A percentile compares a stretch with the other conserved stretches of the same genome.
Evolutionary conservation across 1,140 invertebrate species (phyloP).

Genomic region (Leptinotarsa defecta): DNA sequence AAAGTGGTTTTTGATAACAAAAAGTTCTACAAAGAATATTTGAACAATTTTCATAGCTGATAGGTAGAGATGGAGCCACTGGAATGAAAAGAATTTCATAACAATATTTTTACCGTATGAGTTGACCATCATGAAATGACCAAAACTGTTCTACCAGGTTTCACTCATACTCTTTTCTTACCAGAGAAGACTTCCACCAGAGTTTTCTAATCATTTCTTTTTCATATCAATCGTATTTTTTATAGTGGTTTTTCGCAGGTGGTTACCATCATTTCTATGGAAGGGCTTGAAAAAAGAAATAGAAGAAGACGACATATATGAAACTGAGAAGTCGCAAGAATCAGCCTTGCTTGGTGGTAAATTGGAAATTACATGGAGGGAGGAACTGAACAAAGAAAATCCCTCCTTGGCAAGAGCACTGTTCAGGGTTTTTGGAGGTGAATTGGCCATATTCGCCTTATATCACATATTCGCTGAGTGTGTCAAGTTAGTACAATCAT

Average conservation of each 20-base stretch:
- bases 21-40: too few species aligned
- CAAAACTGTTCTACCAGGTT: too few species aligned
- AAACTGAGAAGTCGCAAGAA: conserved; percentile 35
- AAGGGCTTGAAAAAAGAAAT: conserved; percentile 38
- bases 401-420: conserved; percentile 53
- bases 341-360: conserved; percentile 59
- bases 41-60: too few species aligned
- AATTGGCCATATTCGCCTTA: conserved; percentile 34
- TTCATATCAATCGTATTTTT: neutral
- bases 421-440: conserved; percentile 36
- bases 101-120: too few species aligned
- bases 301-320: conserved; percentile 41
- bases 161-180: too few species aligned
- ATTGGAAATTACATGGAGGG: conserved; percentile 62
- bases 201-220: too few species aligned
- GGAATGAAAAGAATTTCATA: too few species aligned
- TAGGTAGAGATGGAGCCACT: too few species aligned
- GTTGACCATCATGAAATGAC: too few species aligned
- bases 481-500: conserved; percentile 43
- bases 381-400: conserved; percentile 47
- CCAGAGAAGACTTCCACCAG: too few species aligned
- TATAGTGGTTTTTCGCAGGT: conserved; percentile 44
- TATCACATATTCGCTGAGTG: conserved; percentile 36
- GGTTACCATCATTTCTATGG: conserved; percentile 47
- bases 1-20: too few species aligned